These are phyloP conservation scores for Cephus pulcher DNA, from an alignment of 2,888 invertebrate species.

Conservation along the genomic window DNA sequence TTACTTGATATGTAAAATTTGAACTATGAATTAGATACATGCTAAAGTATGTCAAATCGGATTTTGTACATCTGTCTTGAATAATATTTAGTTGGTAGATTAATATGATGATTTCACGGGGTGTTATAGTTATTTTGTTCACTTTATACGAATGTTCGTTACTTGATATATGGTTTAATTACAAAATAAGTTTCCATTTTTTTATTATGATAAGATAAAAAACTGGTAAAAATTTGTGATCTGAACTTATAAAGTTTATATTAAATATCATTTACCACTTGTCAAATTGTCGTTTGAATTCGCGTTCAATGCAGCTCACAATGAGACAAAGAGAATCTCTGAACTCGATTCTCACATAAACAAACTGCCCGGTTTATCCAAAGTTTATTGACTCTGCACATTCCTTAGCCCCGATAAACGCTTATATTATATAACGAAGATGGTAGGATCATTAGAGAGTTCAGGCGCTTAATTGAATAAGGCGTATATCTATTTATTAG, in stretches of 20 bases:
- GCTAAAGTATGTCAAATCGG: neutral
- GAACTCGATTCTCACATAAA: neutral
- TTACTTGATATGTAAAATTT: neutral
- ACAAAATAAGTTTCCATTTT: neutral
- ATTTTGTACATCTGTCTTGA: neutral
- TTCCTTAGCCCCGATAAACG: neutral
- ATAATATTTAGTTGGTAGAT: neutral
- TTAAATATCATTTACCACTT: too few species aligned
- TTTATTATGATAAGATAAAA: too few species aligned
- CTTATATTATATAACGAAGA: neutral
- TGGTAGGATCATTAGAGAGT: too few species aligned
- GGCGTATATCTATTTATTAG: too few species aligned
- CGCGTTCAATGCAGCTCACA: neutral
- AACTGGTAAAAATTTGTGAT: too few species aligned
- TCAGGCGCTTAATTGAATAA: too few species aligned
- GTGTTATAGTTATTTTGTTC: neutral
- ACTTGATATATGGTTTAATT: neutral
- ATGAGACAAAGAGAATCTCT: neutral
- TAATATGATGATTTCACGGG: neutral
- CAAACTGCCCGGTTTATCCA: neutral
- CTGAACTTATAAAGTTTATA: too few species aligned
- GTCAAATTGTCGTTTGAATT: too few species aligned
- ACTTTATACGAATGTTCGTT: neutral
- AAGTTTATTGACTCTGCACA: neutral
- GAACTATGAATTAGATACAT: neutral